Conservation (phyloP, 2,888 invertebrate species). For the Matsumyia berberina region DNA sequence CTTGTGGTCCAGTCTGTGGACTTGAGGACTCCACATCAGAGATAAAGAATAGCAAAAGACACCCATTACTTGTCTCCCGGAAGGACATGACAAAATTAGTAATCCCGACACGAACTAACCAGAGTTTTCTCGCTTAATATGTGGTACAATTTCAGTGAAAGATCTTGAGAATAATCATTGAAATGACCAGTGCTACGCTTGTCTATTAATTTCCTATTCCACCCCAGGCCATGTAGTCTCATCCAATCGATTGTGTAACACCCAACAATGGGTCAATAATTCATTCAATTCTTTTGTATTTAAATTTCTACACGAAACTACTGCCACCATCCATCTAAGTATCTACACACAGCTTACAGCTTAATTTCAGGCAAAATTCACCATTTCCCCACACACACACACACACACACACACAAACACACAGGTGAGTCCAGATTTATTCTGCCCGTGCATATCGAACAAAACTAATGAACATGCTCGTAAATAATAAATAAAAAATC, state of each 20-base stretch:
- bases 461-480: constrained; percentile 62
- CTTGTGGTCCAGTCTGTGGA: too few relatives aligned
- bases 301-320: constrained; percentile 59
- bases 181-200: too few relatives aligned
- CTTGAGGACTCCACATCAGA: too few relatives aligned
- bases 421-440: constrained; percentile 52
- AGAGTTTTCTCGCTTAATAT: too few relatives aligned
- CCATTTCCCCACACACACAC: too few relatives aligned
- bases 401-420: background rate
- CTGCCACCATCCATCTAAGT: constrained; percentile 42
- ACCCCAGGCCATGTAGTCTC: background rate
- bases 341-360: constrained; percentile 14
- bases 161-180: too few relatives aligned
- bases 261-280: constrained; percentile 30
- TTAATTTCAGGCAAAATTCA: constrained; percentile 13
- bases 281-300: constrained; percentile 61
- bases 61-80: too few relatives aligned
- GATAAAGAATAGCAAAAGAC: too few relatives aligned
- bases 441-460: constrained; percentile 52
- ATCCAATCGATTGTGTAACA: constrained; percentile 17
- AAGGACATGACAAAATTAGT: too few relatives aligned
- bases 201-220: background rate
- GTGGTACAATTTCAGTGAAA: too few relatives aligned
- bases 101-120: too few relatives aligned
- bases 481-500: constrained; percentile 52